Evolutionary conservation across 1,140 invertebrate genomes (phyloP).

Genomic region (Dendrolimus kikuchii): DNA sequence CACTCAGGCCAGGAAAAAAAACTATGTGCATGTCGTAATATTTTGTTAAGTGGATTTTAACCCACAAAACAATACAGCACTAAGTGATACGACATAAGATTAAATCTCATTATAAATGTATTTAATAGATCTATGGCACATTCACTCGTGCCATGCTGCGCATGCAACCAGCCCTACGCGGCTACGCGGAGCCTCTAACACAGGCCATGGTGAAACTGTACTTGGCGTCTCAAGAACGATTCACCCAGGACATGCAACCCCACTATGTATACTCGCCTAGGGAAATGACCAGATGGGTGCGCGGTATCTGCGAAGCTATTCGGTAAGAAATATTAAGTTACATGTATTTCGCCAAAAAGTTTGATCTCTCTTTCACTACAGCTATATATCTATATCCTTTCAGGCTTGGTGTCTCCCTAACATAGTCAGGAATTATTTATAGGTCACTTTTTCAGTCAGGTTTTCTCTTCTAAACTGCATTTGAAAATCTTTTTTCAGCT

Average conservation of each 20-base stretch:
- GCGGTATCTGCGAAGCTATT: slow-evolving; percentile 99
- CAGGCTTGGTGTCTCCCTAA: too few species aligned
- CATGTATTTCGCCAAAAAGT: too few species aligned
- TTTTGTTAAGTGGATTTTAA: too few species aligned
- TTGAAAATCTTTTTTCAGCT: too few species aligned
- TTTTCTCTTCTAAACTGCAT: too few species aligned
- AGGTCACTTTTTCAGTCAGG: too few species aligned
- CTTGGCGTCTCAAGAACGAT: slow-evolving; percentile 95
- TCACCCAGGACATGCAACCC: slow-evolving; percentile 99
- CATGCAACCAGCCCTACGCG: slow-evolving; percentile 89
- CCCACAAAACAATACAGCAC: background rate
- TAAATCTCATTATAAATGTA: background rate
- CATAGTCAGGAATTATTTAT: too few species aligned
- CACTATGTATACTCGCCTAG: slow-evolving; percentile 99
- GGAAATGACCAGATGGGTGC: slow-evolving; percentile 99
- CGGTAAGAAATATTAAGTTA: slow-evolving; percentile 45
- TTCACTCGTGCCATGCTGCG: slow-evolving; percentile 98
- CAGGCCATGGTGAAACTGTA: slow-evolving; percentile 99
- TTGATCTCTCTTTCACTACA: too few species aligned
- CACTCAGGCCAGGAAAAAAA: too few species aligned
- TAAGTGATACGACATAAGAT: slow-evolving; percentile 2
- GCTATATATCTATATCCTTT: too few species aligned
- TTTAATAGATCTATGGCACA: slow-evolving; percentile 92
- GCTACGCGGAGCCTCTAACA: slow-evolving; percentile 96
- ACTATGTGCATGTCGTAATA: too few species aligned